Base-by-base conservation (phyloP, 92 coral and sea anemone genomes). In the Parazoanthus darwini region DNA sequence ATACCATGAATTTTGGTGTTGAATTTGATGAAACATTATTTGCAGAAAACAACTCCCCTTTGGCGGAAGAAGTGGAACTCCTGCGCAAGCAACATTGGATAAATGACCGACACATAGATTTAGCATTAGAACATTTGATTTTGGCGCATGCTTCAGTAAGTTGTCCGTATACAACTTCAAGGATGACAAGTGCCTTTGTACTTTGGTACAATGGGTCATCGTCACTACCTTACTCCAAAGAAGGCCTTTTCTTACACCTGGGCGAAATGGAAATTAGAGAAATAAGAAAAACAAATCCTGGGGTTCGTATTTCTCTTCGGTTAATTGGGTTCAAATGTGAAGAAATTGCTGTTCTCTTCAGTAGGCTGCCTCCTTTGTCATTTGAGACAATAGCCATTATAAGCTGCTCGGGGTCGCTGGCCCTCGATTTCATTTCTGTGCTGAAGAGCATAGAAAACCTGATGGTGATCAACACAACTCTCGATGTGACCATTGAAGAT, bases 381-480 rank as follows among this genome's bases (percentile, higher is more conserved):
- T 35, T 81, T 71, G 58, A 59, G 65, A 80, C 79, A 29, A n/a
- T 88, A 50, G 85, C 82, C 65, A 80, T 88, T 80, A 26, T 81
- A 3, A 48, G 66, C 35, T 88, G 90, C 74, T 8, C 35, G 71
- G 90, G 90, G 43, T 44, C 36, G 3, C 70, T 88, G 54, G 38
- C 20, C n/a, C 78, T 88, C 8, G 56, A 46, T 18, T 78, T 80
- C 36, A 56, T 88, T 42, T 8, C 86, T 23, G 48, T 15, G n/a
- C 65, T 70, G 13, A 48, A 35, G n/a, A 85, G 81, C 58, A 33
- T 88, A 56, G 71, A 88, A 48, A 65, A 88, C 58, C 33, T 88
- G 42, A n/a, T 88, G 71, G 50, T 88, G 16, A 59, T 88, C 56
- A 50, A 88, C 73, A 88, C 86, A 25, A 6, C 11, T 13, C 79